A percentile compares a stretch with the other conserved stretches of the same genome.
phyloP scores from a whole-genome alignment of 2,113 vertebrate species.

The Mungos mungo region DNA sequence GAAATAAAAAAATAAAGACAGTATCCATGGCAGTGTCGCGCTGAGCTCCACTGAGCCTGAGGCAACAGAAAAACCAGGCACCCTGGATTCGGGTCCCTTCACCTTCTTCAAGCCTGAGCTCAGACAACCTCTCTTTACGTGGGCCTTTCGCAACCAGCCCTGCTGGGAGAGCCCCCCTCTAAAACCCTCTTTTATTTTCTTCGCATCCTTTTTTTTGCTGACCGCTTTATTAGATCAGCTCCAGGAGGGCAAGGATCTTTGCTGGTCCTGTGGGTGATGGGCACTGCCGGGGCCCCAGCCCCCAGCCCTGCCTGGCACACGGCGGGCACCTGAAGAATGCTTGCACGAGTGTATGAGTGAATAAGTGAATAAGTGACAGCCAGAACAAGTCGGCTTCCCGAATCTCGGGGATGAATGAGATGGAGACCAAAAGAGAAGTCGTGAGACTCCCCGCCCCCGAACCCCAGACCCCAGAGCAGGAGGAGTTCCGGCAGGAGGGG shows the following conservation, averaged over 20 bases:
- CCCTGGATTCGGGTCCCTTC: accelerated
- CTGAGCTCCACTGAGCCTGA: neutral
- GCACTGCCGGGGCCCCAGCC: neutral
- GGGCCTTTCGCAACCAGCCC: no score
- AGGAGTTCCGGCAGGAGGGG: neutral
- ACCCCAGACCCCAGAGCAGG: neutral
- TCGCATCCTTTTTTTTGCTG: neutral
- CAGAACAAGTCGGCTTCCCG: neutral
- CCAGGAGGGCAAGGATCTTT: no score
- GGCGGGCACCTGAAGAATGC: accelerated
- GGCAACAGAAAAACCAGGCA: accelerated
- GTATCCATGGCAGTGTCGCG: accelerated
- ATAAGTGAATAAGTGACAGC: neutral
- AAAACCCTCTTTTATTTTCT: neutral
- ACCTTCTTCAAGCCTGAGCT: neutral
- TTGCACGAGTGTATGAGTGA: neutral
- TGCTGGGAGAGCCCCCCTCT: accelerated
- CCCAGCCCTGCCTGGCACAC: neutral
- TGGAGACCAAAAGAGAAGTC: neutral
- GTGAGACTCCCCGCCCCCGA: no score
- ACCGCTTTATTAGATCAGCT: neutral
- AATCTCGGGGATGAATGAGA: no score
- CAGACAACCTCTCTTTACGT: accelerated
- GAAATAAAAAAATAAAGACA: neutral
- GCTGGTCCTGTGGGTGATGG: accelerated